Evolutionary conservation across 2,888 invertebrate species (phyloP).

Genomic region (Capitulum mitella): DNA sequence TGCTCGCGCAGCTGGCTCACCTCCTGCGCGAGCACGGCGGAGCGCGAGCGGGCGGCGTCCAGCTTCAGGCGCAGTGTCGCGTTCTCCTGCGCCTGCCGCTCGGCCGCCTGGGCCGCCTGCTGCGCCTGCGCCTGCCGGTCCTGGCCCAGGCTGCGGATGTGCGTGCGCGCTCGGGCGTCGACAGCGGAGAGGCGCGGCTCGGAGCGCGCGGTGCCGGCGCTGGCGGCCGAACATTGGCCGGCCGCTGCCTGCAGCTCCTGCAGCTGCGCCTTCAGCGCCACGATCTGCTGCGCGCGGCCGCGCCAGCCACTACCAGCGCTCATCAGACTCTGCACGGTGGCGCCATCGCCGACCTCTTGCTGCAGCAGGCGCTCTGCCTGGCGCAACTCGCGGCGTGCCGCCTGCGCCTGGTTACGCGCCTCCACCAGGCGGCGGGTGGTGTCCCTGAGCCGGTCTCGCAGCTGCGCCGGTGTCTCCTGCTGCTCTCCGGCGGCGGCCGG

Average conservation of each 20-base stretch:
- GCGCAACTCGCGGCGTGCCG: neutral
- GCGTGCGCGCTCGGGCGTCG: neutral
- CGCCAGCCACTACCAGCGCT: neutral
- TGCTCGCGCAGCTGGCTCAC: neutral
- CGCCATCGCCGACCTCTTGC: neutral
- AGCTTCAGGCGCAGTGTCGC: neutral
- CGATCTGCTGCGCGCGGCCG: neutral
- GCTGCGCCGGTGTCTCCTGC: neutral
- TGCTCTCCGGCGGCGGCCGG: neutral
- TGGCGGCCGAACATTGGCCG: neutral
- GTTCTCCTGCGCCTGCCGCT: neutral
- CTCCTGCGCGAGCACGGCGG: neutral
- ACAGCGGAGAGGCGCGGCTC: neutral
- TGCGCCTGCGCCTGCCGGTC: conserved; percentile 1
- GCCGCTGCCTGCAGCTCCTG: neutral
- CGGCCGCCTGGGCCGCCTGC: neutral
- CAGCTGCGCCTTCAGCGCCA: conserved; percentile 14
- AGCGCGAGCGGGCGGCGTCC: conserved; percentile 13
- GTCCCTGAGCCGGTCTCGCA: neutral
- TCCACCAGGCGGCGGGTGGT: conserved; percentile 14
- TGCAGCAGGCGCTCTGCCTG: neutral
- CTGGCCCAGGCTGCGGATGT: neutral
- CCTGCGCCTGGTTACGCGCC: conserved; percentile 7
- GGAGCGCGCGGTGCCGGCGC: neutral
- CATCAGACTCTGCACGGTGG: neutral